Base-by-base conservation (phyloP, 1,140 invertebrate genomes). In the Lepidurus apus region DNA sequence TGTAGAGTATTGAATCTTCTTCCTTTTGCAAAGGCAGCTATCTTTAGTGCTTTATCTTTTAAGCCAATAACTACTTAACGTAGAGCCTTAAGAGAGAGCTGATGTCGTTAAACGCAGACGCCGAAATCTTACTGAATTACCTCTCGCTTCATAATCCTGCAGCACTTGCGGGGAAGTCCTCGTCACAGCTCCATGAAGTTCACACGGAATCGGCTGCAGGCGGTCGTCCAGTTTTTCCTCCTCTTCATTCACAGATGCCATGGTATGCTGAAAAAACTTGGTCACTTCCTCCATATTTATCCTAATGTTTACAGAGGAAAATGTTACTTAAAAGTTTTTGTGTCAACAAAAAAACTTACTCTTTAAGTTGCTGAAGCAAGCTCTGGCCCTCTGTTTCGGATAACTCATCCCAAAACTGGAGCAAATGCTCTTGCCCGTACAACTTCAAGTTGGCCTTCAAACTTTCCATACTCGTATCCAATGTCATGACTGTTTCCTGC, bases 361-460 rank as follows among this genome's bases (percentile, higher is more conserved):
- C 78, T 42, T 79, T 74, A 34, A 74, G 43, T 8, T 79, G 42
- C 11, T 47, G 78, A 8, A 79, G 43, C 73, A 79, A 74, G 24
- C 24, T 34, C 8, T 47, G 42, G 43, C 74, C 34, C 34, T 96
- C 89, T 74, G 89, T 86, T 7, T 91, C 87, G 26, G 85, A 87
- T 2, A 98, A 83, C 80, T 91, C 87, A 79, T 91, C 87, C 92
- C 92, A 97, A 85, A 94, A 98, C 82, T 91, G 88, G 8, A 98
- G 84, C 79, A 98, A 86, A 85, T 98, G 96, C 77, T 92, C 90
- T 87, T 98, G 96, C 24, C 86, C 87, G 80, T 87, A 83, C 13
- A 82, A 79, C 26, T 80, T 80, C 77, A 90, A 83, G 24, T 84
- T 78, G 43, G 81, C 80, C 76, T 82, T 82, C 17, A 88, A 78